Evolutionary conservation across 2,888 invertebrate genomes (phyloP).

Genomic region (Heliconius charithonia): DNA sequence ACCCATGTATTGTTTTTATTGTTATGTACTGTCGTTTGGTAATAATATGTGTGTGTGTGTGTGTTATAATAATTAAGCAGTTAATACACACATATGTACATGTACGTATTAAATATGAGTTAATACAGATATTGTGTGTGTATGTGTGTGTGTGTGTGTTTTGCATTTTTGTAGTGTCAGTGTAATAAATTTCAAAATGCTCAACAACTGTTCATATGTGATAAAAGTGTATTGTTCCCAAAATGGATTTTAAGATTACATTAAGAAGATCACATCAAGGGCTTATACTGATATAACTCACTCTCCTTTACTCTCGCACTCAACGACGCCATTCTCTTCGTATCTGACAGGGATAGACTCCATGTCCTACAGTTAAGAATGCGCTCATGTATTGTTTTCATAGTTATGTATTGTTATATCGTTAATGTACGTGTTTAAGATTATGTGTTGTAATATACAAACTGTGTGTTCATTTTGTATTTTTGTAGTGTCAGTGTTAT

Average conservation of each 20-base stretch:
- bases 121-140: no score
- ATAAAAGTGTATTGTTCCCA: no score
- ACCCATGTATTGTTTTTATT: constrained; percentile 40
- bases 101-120: not conserved
- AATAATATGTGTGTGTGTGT: constrained; percentile 19
- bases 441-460: not conserved
- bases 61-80: not conserved
- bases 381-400: constrained; percentile 40
- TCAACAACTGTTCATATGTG: no score
- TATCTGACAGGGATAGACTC: constrained; percentile 78
- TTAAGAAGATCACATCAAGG: no score
- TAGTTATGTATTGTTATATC: constrained; percentile 26
- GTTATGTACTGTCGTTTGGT: constrained; percentile 32
- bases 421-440: constrained; percentile 24
- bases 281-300: constrained; percentile 72
- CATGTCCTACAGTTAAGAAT: constrained; percentile 58
- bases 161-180: no score
- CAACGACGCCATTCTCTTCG: constrained; percentile 62
- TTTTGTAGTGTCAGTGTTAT: not conserved
- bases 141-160: no score
- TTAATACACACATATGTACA: not conserved
- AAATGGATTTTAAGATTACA: no score
- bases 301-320: constrained; percentile 55
- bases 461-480: not conserved
- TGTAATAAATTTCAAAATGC: no score